phyloP scores from a whole-genome alignment of 2,888 invertebrate genomes.

The Octonoba sinensis region DNA sequence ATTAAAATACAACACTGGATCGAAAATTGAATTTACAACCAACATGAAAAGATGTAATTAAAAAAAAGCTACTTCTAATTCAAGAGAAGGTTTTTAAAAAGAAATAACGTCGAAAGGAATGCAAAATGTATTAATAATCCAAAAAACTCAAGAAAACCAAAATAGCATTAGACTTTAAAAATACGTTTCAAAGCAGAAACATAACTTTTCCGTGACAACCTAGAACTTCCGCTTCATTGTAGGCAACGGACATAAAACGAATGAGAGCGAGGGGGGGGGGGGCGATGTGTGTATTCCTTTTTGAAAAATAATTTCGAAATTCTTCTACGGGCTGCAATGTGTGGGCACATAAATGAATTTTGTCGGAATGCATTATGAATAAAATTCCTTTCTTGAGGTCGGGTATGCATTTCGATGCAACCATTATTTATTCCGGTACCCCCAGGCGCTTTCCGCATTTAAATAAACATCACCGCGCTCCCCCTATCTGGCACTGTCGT shows the following conservation, averaged over 20 bases:
- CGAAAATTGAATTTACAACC: too few relatives aligned
- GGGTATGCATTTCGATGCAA: slow-evolving; percentile 28
- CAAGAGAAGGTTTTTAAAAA: too few relatives aligned
- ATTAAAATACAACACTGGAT: too few relatives aligned
- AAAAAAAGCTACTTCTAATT: too few relatives aligned
- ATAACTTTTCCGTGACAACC: slow-evolving; percentile 55
- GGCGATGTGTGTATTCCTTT: slow-evolving; percentile 1
- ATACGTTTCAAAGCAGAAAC: slow-evolving; percentile 47
- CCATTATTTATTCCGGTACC: slow-evolving; percentile 32
- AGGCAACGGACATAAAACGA: too few relatives aligned
- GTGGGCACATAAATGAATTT: slow-evolving; percentile 38
- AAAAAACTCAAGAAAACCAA: too few relatives aligned
- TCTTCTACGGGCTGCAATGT: slow-evolving; percentile 35
- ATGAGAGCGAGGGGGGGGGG: too few relatives aligned
- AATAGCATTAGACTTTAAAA: slow-evolving; percentile 29
- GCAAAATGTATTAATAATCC: too few relatives aligned
- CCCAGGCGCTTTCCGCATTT: slow-evolving; percentile 43
- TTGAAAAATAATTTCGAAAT: slow-evolving; percentile 40
- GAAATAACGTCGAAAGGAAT: too few relatives aligned
- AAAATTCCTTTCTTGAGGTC: slow-evolving; percentile 45
- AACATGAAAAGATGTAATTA: too few relatives aligned
- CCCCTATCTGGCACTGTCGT: too few relatives aligned
- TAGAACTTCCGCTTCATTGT: too few relatives aligned
- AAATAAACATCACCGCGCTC: slow-evolving; percentile 21
- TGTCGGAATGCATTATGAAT: slow-evolving; percentile 56